These are phyloP conservation scores for Gasterosteus nipponicus DNA, from an alignment of 2,113 vertebrate genomes.

Conservation along the genomic window DNA sequence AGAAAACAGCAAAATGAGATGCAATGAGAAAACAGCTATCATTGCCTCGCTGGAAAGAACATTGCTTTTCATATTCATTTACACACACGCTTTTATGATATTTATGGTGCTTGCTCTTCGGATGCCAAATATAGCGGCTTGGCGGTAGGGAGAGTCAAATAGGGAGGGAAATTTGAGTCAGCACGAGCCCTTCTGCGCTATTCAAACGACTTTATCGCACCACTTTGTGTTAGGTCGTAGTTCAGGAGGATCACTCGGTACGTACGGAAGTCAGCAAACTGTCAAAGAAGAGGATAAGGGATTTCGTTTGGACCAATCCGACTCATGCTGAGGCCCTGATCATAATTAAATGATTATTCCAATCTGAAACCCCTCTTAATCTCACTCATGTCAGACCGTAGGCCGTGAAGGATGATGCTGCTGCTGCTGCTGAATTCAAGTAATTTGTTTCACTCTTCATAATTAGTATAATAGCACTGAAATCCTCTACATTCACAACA, in stretches of 20 bases:
- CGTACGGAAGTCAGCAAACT: not conserved
- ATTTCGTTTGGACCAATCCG: not conserved
- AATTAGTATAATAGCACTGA: not conserved
- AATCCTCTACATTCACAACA: not conserved
- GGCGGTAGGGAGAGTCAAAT: conserved; percentile 56
- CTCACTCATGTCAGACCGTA: not conserved
- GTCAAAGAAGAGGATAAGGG: conserved; percentile 9
- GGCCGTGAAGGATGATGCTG: not conserved
- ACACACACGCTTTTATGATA: conserved; percentile 76
- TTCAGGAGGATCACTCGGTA: conserved; percentile 5
- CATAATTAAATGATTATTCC: not conserved
- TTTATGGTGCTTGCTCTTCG: conserved; percentile 68
- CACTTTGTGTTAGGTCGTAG: conserved; percentile 41
- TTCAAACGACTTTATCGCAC: conserved; percentile 38
- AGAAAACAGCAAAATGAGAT: conserved; percentile 76
- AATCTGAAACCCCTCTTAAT: not conserved
- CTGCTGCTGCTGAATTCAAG: not conserved
- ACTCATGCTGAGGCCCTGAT: not conserved
- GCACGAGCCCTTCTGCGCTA: conserved; percentile 40
- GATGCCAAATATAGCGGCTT: conserved; percentile 51
- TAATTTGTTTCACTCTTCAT: not conserved
- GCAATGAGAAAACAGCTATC: conserved; percentile 77
- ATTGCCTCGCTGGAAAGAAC: conserved; percentile 61
- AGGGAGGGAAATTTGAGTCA: conserved; percentile 53
- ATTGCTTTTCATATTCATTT: conserved; percentile 77